Evolutionary conservation across 2,797 vertebrate species (phyloP).

Genomic region (Enteromius unitaeniatus): DNA sequence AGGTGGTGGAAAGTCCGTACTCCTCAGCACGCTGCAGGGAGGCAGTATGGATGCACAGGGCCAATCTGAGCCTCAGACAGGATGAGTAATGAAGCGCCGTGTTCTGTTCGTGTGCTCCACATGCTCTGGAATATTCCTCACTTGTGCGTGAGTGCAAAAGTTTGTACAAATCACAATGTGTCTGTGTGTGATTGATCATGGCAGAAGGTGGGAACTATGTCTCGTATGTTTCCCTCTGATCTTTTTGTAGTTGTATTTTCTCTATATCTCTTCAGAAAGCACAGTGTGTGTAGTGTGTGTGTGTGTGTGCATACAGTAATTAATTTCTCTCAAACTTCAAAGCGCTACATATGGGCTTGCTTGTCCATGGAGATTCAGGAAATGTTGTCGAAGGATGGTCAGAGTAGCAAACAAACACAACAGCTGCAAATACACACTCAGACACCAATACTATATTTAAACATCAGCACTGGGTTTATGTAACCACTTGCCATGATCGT

Average conservation of each 20-base stretch:
- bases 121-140: constrained; percentile 28
- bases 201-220: background rate
- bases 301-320: constrained; percentile 25
- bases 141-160: constrained; percentile 21
- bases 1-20: constrained; percentile 19
- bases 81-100: constrained; percentile 35
- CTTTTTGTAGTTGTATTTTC: background rate
- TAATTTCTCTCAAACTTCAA: constrained; percentile 55
- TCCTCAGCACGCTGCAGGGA: constrained; percentile 39
- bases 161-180: background rate
- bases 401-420: constrained; percentile 32
- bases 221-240: constrained; percentile 18
- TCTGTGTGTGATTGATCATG: constrained; percentile 25
- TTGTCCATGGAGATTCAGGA: constrained; percentile 41
- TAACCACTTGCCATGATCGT: background rate
- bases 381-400: constrained; percentile 32
- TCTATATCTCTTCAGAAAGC: background rate
- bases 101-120: constrained; percentile 1
- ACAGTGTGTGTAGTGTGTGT: background rate
- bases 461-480: background rate
- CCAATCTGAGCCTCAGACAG: constrained; percentile 39
- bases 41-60: constrained; percentile 24
- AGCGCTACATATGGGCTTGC: constrained; percentile 40
- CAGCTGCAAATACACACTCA: constrained; percentile 21
- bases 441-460: constrained; percentile 13